These are phyloP conservation scores for Rhingia campestris DNA, from an alignment of 2,888 invertebrate species.

Conservation along the genomic window DNA sequence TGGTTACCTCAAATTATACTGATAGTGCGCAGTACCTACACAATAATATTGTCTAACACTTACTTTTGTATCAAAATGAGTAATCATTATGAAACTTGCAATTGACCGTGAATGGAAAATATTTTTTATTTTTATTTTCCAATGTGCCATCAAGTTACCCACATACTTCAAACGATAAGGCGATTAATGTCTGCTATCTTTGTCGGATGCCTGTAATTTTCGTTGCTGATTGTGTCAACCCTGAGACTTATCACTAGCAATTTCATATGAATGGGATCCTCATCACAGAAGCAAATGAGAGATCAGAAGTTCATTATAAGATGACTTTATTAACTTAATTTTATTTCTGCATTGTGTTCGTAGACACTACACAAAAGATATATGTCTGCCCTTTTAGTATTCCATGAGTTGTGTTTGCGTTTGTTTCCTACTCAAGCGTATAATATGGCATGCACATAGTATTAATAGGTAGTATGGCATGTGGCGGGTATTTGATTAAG, in stretches of 20 bases:
- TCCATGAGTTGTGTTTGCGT: background rate
- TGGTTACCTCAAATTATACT: background rate
- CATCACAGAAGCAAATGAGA: slow-evolving; percentile 2
- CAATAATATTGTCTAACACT: background rate
- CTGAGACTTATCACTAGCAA: slow-evolving; percentile 7
- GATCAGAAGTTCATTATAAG: background rate
- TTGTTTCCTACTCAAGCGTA: background rate
- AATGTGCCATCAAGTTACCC: slow-evolving; percentile 22
- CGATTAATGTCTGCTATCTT: background rate
- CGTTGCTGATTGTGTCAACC: slow-evolving; percentile 17
- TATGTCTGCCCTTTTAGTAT: background rate
- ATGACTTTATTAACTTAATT: background rate
- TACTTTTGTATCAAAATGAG: slow-evolving; percentile 4
- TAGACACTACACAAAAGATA: too few species aligned
- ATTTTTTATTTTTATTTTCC: slow-evolving; percentile 9
- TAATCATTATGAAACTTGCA: slow-evolving; percentile 20
- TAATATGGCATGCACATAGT: background rate
- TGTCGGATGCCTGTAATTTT: slow-evolving; percentile 28
- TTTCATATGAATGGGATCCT: slow-evolving; percentile 8
- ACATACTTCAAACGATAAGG: slow-evolving; percentile 14
- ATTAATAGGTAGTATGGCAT: background rate
- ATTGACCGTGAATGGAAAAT: slow-evolving; percentile 24
- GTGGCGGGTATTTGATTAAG: background rate
- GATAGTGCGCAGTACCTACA: background rate
- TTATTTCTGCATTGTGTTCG: too few species aligned